These are phyloP conservation scores for Gymnogyps californianus DNA, from an alignment of 2,113 vertebrate genomes.

Conservation along the genomic window DNA sequence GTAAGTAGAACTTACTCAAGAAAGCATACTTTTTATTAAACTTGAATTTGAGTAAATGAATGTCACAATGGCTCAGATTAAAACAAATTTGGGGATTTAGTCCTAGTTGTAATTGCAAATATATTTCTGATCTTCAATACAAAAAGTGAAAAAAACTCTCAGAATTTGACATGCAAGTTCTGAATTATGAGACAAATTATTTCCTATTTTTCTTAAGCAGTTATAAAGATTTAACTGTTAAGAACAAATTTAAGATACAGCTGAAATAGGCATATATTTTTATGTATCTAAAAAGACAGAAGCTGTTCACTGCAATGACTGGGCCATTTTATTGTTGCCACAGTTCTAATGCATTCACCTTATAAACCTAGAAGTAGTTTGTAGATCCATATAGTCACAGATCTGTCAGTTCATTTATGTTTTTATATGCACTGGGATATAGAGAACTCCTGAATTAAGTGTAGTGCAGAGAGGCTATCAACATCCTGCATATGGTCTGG, in stretches of 20 bases:
- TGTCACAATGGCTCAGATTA: neutral
- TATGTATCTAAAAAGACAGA: neutral
- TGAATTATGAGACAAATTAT: neutral
- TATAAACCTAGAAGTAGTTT: neutral
- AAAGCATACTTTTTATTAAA: neutral
- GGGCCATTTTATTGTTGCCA: neutral
- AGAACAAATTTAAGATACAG: neutral
- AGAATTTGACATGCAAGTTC: neutral
- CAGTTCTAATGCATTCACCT: neutral
- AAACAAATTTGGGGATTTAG: neutral
- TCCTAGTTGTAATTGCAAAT: neutral
- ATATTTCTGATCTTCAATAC: neutral
- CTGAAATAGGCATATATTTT: neutral
- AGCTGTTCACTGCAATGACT: neutral
- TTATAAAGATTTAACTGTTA: neutral
- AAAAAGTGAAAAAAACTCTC: neutral
- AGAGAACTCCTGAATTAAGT: neutral
- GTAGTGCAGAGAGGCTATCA: neutral
- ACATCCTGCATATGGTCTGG: constrained; percentile 26
- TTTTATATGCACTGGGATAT: neutral
- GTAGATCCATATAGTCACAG: neutral
- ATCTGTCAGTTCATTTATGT: neutral
- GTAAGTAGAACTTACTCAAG: neutral
- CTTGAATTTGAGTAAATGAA: neutral
- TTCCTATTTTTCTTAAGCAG: neutral